Evolutionary conservation across 2,797 vertebrate genomes (phyloP).

Genomic region (Pampus argenteus): DNA sequence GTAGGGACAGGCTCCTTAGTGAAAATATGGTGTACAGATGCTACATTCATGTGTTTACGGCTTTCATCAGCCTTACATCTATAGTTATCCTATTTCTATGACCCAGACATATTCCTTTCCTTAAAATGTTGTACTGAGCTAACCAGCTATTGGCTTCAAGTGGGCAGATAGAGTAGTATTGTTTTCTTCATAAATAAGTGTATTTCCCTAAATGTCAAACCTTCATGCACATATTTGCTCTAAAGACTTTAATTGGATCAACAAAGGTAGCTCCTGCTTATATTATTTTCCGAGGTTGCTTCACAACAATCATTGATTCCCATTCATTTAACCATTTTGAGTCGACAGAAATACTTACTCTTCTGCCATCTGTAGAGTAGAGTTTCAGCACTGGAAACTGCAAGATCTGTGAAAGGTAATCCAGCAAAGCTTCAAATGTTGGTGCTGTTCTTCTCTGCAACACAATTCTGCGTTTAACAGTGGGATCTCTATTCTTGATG

Average conservation of each 20-base stretch:
- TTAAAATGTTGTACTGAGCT: no score
- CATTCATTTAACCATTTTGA: constrained; percentile 13
- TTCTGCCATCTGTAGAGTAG: constrained; percentile 90
- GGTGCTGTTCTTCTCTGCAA: constrained; percentile 89
- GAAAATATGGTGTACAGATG: neutral
- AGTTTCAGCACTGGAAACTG: constrained; percentile 91
- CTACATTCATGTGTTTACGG: neutral
- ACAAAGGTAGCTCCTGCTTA: neutral
- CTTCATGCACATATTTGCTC: neutral
- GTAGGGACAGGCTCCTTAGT: no score
- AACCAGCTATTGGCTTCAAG: no score
- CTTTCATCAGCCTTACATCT: neutral
- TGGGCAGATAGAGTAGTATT: no score
- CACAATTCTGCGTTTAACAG: constrained; percentile 80
- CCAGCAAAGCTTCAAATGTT: constrained; percentile 91
- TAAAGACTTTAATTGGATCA: neutral
- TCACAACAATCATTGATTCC: neutral
- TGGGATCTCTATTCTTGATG: constrained; percentile 91
- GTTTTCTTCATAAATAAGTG: neutral
- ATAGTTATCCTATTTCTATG: constrained; percentile 11
- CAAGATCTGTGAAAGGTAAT: constrained; percentile 90
- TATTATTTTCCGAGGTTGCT: neutral
- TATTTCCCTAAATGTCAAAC: neutral
- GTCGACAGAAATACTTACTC: constrained; percentile 84
- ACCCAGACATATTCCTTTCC: no score